Evolutionary conservation across 1,140 invertebrate genomes (phyloP), one percentile per base, ranked within the genome.

Genomic region (Caenorhabditis briggsae): DNA sequence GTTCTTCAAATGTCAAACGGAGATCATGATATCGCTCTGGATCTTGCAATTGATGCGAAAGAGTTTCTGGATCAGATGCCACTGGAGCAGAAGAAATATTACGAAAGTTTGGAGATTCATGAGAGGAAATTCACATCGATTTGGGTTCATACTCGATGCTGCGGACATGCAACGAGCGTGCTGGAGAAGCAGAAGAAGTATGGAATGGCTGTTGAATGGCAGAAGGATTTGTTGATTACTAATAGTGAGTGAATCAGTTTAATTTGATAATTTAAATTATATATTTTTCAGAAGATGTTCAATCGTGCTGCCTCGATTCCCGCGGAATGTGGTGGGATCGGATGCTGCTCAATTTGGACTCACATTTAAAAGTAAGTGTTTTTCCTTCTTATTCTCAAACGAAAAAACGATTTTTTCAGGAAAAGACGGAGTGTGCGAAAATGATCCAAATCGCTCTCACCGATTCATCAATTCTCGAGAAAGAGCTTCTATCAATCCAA

Each of bases 271-370:
- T 25, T 6, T 11, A 50, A 12, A 20, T 18, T 78, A 18, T 14
- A 11, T 23, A 23, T 1, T 50, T 78, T 78, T 78, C n/a, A 78
- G 70, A 78, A 89, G 89, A 74, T 23, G 18, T 89, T 8, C 48
- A 85, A 70, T 50, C 33, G 55, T 88, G 87, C 41, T 90, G 89
- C 59, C 14, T 78, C 7, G 87, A 90, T 88, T 86, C 59, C 5
- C 88, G 90, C 46, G 90, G 90, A 16, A 23, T 48, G 8, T 90
- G 87, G 87, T 91, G 90, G 59, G 83, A 89, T 23, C 83, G 90
- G 25, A 85, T 91, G 16, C 85, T 89, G 5, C 61, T 91, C 2
- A 91, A 91, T 87, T 82, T 91, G 46, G 85, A 90, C 55, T 74
- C 64, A 23, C 90, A 91, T 85, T 46, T 91, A 46, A 91, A 91